A percentile compares a stretch with the other conserved stretches of the same genome.
These are phyloP conservation scores for Chionoecetes opilio DNA, from an alignment of 1,140 invertebrate genomes.

Conservation along the genomic window DNA sequence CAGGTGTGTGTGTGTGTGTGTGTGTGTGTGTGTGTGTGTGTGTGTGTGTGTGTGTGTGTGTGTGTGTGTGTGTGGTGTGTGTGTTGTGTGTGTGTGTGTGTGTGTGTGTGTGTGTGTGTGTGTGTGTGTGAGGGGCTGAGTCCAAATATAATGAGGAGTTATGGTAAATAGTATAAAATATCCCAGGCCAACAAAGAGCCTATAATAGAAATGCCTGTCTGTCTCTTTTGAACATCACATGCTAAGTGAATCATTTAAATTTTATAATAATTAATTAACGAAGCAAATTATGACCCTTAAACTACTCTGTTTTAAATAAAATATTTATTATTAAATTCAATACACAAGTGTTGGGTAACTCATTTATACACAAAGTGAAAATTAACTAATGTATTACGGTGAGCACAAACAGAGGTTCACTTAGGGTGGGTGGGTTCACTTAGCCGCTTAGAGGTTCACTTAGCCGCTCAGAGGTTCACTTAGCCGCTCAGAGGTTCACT, in stretches of 20 bases:
- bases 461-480: background rate
- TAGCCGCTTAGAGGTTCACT: too few species aligned
- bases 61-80: too few species aligned
- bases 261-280: background rate
- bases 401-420: constrained; percentile 54
- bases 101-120: too few species aligned
- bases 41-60: too few species aligned
- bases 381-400: constrained; percentile 46
- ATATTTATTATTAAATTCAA: constrained; percentile 31
- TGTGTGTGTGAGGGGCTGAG: constrained; percentile 61
- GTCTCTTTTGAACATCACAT: constrained; percentile 3
- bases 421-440: constrained; percentile 29
- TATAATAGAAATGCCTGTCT: background rate
- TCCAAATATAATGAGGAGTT: too few species aligned
- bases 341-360: background rate
- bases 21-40: too few species aligned
- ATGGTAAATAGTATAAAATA: too few species aligned
- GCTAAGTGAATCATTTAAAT: too few species aligned
- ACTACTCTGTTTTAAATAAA: constrained; percentile 10
- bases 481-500: too few species aligned
- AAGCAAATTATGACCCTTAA: constrained; percentile 17
- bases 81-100: too few species aligned
- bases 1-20: too few species aligned
- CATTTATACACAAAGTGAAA: constrained; percentile 8
- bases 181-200: background rate